Evolutionary conservation across 2,888 invertebrate species (phyloP).

Genomic region (Dermolepida albohirtum): DNA sequence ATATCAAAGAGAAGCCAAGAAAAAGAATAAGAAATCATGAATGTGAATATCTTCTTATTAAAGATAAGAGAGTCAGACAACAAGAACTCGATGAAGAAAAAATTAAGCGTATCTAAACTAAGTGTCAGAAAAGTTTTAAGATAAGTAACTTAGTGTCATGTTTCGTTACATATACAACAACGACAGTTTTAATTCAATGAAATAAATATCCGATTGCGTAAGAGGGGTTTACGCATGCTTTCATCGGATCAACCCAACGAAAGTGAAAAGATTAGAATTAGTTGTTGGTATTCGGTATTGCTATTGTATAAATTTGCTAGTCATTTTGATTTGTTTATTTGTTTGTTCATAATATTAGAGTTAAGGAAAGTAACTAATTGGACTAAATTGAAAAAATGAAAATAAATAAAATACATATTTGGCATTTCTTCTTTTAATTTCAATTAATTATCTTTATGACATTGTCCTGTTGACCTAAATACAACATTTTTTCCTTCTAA

Average conservation of each 20-base stretch:
- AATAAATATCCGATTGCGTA: conserved; percentile 30
- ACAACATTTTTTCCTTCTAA: no score
- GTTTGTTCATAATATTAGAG: no score
- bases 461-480: no score
- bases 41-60: background rate
- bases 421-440: no score
- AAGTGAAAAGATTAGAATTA: conserved; percentile 20
- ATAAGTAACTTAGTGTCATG: conserved; percentile 28
- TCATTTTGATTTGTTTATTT: no score
- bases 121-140: conserved; percentile 18
- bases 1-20: background rate
- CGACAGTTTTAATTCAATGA: conserved; percentile 24
- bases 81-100: background rate
- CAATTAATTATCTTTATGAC: no score
- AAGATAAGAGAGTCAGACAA: conserved; percentile 4
- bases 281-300: background rate
- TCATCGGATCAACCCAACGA: conserved; percentile 14
- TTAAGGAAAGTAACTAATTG: no score
- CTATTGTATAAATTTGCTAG: background rate
- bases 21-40: background rate
- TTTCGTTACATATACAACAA: conserved; percentile 9
- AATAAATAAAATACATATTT: no score
- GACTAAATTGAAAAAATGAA: no score
- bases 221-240: conserved; percentile 19
- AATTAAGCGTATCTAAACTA: no score